Evolutionary conservation across 2,113 vertebrate species (phyloP), one percentile per base, ranked within the genome.

Genomic region (Mormyrus lacerda): DNA sequence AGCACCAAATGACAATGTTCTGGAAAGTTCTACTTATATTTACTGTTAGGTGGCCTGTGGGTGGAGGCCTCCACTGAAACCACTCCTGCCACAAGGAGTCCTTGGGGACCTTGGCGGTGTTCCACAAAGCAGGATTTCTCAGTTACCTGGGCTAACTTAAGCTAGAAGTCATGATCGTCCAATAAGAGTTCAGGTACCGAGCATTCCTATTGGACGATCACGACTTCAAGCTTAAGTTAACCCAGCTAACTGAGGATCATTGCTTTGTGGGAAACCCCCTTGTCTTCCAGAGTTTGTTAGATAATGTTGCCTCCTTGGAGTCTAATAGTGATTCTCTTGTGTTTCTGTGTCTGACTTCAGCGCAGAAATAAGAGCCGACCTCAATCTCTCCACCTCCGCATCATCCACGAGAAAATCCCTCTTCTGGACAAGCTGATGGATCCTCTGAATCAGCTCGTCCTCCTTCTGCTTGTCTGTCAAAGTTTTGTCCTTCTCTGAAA

Each of bases 361-460:
- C 13, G 19, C 24, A 45, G 42, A 42, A 15, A 21, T 5, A 10
- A 45, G 83, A 21, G 19, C 31, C 91, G 93, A 99, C 98, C 98
- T 96, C 95, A 99, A 95, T 95, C 98, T 95, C 91, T 99, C 98
- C 84, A 99, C 98, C 90, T 99, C 98, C 0, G 98, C 98, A 0
- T 99, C 98, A 0, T 99, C 98, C 27, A 99, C 98, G 91, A 99
- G 97, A 93, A 99, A 99, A 92, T 99, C 98, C 93, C 98, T 97
- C 94, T 99, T 98, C 93, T 99, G 97, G 90, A 99, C 98, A 93
- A 99, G 94, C 89, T 97, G 97, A 88, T 99, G 98, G 91, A 99
- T 99, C 95, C 97, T 98, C 94, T 97, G 97, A 92, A 99, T 98
- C 73, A 99, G 91, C 90, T 98, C 97, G 45, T 99, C 98, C 58